Percentiles rank a stretch among this genome's conserved stretches.
phyloP scores from a whole-genome alignment of 2,797 vertebrate species.

The Cryptoblepharus egeriae region DNA sequence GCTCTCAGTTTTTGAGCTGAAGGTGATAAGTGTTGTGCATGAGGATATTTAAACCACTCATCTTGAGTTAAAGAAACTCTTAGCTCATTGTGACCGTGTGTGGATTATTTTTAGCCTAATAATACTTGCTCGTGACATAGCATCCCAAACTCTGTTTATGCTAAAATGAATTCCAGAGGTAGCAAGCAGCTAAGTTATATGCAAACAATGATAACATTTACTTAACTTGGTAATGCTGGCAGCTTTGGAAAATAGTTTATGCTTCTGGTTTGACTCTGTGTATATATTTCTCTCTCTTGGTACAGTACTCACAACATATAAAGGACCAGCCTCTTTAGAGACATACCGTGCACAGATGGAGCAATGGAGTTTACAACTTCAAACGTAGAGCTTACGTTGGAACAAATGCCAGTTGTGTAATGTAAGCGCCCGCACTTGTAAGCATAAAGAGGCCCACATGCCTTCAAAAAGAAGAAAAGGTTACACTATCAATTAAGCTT shows the following conservation, averaged over 20 bases:
- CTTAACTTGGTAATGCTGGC: slow-evolving; percentile 88
- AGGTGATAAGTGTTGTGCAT: slow-evolving; percentile 2
- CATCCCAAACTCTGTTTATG: slow-evolving; percentile 65
- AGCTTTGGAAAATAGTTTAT: slow-evolving; percentile 72
- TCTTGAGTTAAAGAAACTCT: slow-evolving; percentile 44
- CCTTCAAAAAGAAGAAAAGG: slow-evolving; percentile 77
- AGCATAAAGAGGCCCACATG: slow-evolving; percentile 96
- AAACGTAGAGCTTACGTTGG: slow-evolving; percentile 93
- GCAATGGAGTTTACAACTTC: slow-evolving; percentile 89
- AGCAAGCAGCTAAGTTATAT: slow-evolving; percentile 66
- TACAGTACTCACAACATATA: slow-evolving; percentile 45
- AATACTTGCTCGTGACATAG: slow-evolving; percentile 61
- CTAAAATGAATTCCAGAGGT: slow-evolving; percentile 63
- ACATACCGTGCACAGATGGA: slow-evolving; percentile 84
- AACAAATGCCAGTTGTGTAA: slow-evolving; percentile 94
- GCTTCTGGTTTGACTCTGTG: slow-evolving; percentile 78
- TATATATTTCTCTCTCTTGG: slow-evolving; percentile 66
- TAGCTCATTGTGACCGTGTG: slow-evolving; percentile 48
- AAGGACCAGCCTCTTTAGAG: slow-evolving; percentile 40
- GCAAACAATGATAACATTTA: slow-evolving; percentile 77
- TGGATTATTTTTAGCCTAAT: slow-evolving; percentile 67
- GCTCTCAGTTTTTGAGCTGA: background rate
- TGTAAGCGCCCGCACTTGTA: slow-evolving; percentile 93
- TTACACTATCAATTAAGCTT: slow-evolving; percentile 30
- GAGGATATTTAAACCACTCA: background rate